Evolutionary conservation across 2,888 invertebrate genomes (phyloP).

Genomic region (Eristalis intricaria): DNA sequence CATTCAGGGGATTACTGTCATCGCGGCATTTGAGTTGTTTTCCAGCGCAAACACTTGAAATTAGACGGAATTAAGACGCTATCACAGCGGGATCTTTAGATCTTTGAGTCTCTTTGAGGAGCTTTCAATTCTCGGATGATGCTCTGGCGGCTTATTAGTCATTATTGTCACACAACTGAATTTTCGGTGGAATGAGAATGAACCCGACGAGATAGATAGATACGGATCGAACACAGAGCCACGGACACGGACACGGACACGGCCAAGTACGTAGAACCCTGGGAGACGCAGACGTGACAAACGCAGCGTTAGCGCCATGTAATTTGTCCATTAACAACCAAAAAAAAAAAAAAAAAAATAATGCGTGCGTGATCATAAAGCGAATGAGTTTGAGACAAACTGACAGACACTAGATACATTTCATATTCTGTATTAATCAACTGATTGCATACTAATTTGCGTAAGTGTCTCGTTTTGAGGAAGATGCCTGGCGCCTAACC

Average conservation of each 20-base stretch:
- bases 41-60: slow-evolving; percentile 66
- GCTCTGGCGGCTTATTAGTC: slow-evolving; percentile 65
- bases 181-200: neutral
- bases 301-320: slow-evolving; percentile 69
- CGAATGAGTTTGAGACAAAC: slow-evolving; percentile 31
- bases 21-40: slow-evolving; percentile 62
- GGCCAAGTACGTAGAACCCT: neutral
- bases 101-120: slow-evolving; percentile 6
- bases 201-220: neutral
- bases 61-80: slow-evolving; percentile 62
- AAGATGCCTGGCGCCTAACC: slow-evolving; percentile 63
- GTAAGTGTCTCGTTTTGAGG: slow-evolving; percentile 59
- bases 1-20: slow-evolving; percentile 55
- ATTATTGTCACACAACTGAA: slow-evolving; percentile 69
- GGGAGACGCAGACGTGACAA: slow-evolving; percentile 47
- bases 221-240: neutral
- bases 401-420: slow-evolving; percentile 28
- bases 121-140: too few relatives aligned
- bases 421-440: slow-evolving; percentile 60
- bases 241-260: neutral
- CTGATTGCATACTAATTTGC: slow-evolving; percentile 72
- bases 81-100: slow-evolving; percentile 45
- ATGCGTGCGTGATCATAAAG: slow-evolving; percentile 67
- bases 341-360: slow-evolving; percentile 11
- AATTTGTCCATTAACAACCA: slow-evolving; percentile 58